Percentiles rank a stretch among this genome's conserved stretches.
Conservation (phyloP, 2,113 vertebrate species). For the Tricholaema leucomelas region DNA sequence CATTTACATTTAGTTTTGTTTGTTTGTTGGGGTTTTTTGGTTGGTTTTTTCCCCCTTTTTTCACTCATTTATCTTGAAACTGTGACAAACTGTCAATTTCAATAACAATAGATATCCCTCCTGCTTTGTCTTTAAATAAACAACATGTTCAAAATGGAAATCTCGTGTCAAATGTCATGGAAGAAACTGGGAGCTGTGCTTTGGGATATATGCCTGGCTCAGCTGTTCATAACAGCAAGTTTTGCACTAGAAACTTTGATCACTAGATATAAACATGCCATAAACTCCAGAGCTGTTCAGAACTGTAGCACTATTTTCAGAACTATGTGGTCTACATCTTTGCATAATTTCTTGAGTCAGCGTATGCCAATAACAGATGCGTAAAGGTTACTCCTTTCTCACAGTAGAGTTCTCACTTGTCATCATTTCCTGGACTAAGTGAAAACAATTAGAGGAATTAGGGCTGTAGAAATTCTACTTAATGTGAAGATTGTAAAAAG, state of each 20-base stretch:
- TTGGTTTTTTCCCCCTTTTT: background rate
- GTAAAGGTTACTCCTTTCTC: background rate
- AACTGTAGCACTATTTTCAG: background rate
- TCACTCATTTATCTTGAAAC: background rate
- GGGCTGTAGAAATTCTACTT: background rate
- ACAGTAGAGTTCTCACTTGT: background rate
- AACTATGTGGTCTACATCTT: background rate
- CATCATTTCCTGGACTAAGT: background rate
- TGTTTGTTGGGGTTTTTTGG: background rate
- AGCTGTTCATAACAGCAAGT: background rate
- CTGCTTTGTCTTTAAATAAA: background rate
- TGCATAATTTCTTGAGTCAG: background rate
- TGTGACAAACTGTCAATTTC: background rate
- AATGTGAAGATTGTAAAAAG: background rate
- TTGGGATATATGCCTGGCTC: background rate
- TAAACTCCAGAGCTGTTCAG: background rate
- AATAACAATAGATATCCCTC: background rate
- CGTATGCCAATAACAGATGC: background rate
- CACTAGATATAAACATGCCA: background rate
- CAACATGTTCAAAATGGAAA: background rate
- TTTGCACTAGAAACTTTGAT: slow-evolving; percentile 10
- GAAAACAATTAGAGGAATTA: background rate
- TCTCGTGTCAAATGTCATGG: background rate
- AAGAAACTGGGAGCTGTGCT: background rate
- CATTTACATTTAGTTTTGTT: background rate